Evolutionary conservation across 2,888 invertebrate genomes (phyloP).

Genomic region (Syritta pipiens): DNA sequence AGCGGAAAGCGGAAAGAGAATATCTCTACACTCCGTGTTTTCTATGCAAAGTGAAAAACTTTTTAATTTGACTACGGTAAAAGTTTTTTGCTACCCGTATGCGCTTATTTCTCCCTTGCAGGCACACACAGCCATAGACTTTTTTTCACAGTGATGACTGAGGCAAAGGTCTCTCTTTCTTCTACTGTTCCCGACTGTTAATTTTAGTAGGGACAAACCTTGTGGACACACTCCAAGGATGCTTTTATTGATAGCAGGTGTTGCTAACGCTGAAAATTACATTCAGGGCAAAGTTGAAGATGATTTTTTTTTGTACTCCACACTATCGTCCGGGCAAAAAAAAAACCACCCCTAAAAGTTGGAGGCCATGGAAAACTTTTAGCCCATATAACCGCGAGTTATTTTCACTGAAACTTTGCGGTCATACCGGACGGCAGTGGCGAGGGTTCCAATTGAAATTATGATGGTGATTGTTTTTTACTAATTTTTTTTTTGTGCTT

Average conservation of each 20-base stretch:
- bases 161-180: background rate
- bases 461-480: constrained; percentile 48
- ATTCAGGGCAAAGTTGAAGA: constrained; percentile 51
- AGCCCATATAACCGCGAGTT: constrained; percentile 62
- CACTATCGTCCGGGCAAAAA: background rate
- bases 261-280: constrained; percentile 63
- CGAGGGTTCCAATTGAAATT: constrained; percentile 62
- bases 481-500: constrained; percentile 11
- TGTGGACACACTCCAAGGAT: constrained; percentile 30
- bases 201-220: constrained; percentile 47
- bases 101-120: constrained; percentile 48
- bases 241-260: constrained; percentile 69
- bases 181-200: constrained; percentile 11
- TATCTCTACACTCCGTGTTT: constrained; percentile 1
- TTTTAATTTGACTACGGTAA: constrained; percentile 62
- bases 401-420: constrained; percentile 60
- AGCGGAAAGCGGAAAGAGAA: background rate
- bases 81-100: constrained; percentile 61
- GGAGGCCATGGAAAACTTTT: constrained; percentile 21
- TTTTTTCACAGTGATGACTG: background rate
- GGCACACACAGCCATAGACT: constrained; percentile 13
- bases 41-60: constrained; percentile 63
- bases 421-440: constrained; percentile 32
- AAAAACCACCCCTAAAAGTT: background rate
- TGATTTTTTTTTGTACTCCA: constrained; percentile 21